Evolutionary conservation across 1,140 invertebrate genomes (phyloP), one percentile per base, ranked within the genome.

Genomic region (Cherax quadricarinatus): DNA sequence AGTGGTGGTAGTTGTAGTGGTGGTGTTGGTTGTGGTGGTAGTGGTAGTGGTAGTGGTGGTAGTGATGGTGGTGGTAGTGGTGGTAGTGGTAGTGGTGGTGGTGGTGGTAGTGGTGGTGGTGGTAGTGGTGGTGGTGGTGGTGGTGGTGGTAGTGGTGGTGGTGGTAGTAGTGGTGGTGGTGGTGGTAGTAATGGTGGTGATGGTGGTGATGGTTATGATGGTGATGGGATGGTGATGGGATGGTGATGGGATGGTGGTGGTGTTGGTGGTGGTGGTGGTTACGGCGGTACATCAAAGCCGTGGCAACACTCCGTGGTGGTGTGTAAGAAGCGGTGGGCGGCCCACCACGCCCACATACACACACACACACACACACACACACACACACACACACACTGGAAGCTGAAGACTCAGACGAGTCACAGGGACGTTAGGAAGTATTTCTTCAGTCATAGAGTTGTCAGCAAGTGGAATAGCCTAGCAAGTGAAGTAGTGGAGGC

Each of bases 201-300:
- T 53, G 14, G 57, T 48, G 82, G 53, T n/a, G n/a, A n/a, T n/a
- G n/a, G n/a, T n/a, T n/a, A n/a, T n/a, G n/a, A n/a, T n/a, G n/a
- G n/a, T n/a, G 60, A 48, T 48, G 82, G 30, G 48, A 80, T 48
- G 82, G 82, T 24, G 57, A 53, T 53, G 82, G 57, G 49, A 53
- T 53, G 49, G 60, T 48, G 48, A 53, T 48, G 30, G 82, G 82
- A 53, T 24, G 57, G 30, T 41, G 30, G 30, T 41, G 30, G 30
- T 41, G 30, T 0, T 41, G 30, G 30, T 41, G 30, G 57, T 57
- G n/a, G 57, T 48, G 82, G 60, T 24, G 82, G 82, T 62, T 60
- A 62, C 49, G n/a, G 82, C 21, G 82, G 82, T 53, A 62, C 49
- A 81, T 81, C 79, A 81, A 81, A 81, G 79, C 10, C 12, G 41